Evolutionary conservation across 2,797 vertebrate genomes (phyloP), one percentile per base, ranked within the genome.

Genomic region (Choloepus didactylus): DNA sequence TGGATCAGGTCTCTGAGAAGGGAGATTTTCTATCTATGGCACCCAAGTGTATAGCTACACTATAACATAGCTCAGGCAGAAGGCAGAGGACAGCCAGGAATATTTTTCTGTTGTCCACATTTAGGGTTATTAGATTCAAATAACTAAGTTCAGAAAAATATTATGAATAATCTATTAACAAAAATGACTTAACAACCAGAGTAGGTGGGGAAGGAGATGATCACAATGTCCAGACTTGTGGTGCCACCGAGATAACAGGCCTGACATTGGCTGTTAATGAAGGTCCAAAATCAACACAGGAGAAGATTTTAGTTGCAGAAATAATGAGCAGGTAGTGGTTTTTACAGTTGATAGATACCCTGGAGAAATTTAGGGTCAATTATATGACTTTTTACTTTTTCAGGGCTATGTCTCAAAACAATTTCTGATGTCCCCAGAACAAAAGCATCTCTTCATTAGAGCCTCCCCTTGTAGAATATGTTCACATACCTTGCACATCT

Each of bases 261-360:
- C 1, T 18, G 27, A 14, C n/a, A 64, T 15, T 38, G 89, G 41
- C 49, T 64, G 69, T 23, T 41, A 81, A 35, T 10, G 77, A 81
- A 76, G 29, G 66, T 67, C 41, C 64, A 38, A 82, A 76, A 67
- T 75, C 1, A n/a, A 75, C 41, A 75, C 16, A 75, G 44, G 44
- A 31, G 73, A 89, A 82, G 23, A 72, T 21, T 84, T 29, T 49
- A 75, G 41, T 49, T 79, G 12, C 41, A 49, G 44, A 31, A 72
- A 87, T 87, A 88, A 72, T 41, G 49, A 89, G 35, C 12, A 70
- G 49, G n/a, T 66, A 80, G 19, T 38, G 79, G 75, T 23, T 59
- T 91, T 87, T 31, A 91, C 56, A 87, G 46, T 7, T 73, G 25
- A 94, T 38, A 87, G 80, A 73, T 59, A 44, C 76, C 31, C 69